Evolutionary conservation across 2,888 invertebrate genomes (phyloP).

Genomic region (Oscheius onirici): DNA sequence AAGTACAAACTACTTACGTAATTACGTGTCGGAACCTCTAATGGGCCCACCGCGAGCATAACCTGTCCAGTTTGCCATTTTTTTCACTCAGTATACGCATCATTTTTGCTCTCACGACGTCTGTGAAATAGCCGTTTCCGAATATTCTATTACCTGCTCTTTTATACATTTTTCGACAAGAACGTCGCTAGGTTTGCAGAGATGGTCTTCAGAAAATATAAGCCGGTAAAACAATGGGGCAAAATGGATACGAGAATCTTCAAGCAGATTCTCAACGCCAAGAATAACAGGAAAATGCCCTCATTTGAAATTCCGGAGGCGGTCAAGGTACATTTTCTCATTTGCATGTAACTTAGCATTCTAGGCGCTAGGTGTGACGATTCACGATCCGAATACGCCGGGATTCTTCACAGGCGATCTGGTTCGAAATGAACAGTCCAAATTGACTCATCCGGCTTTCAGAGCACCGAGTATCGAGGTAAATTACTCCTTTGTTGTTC

Average conservation of each 20-base stretch:
- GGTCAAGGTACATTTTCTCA: slow-evolving; percentile 43
- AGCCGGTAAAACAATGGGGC: slow-evolving; percentile 61
- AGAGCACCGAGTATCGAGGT: slow-evolving; percentile 38
- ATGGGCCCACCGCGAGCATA: no score
- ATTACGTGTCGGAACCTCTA: no score
- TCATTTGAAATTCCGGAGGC: slow-evolving; percentile 57
- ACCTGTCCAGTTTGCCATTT: no score
- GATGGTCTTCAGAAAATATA: slow-evolving; percentile 65
- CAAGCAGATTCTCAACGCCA: slow-evolving; percentile 58
- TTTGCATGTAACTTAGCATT: no score
- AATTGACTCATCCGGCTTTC: slow-evolving; percentile 43
- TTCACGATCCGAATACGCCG: slow-evolving; percentile 58
- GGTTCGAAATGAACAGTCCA: slow-evolving; percentile 28
- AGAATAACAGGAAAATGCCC: slow-evolving; percentile 57
- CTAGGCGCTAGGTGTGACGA: slow-evolving; percentile 38
- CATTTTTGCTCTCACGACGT: no score
- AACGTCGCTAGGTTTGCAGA: slow-evolving; percentile 27
- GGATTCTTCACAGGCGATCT: slow-evolving; percentile 46
- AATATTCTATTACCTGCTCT: no score
- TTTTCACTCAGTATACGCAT: no score
- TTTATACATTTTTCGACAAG: neutral
- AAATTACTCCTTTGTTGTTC: neutral
- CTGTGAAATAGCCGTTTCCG: no score
- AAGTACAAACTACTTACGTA: no score
- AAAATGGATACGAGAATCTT: slow-evolving; percentile 67